Evolutionary conservation across 2,888 invertebrate species (phyloP).

Genomic region (Zhuqinia jingwanae): DNA sequence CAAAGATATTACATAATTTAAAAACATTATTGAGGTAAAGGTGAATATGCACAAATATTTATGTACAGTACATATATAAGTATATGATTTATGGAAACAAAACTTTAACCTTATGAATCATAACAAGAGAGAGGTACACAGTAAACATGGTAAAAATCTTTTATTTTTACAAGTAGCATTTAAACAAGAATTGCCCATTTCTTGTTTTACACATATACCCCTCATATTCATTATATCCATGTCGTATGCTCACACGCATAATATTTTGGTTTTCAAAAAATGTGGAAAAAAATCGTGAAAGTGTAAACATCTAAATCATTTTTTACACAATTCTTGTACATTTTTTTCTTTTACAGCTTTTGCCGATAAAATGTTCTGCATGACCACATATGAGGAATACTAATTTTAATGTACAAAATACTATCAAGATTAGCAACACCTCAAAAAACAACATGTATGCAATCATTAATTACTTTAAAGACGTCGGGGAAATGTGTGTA

Average conservation of each 20-base stretch:
- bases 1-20: neutral
- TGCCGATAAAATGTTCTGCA: conserved; percentile 21
- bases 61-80: too few relatives aligned
- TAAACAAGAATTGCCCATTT: conserved; percentile 5
- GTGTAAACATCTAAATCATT: conserved; percentile 37
- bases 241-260: neutral
- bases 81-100: conserved; percentile 33
- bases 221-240: too few relatives aligned
- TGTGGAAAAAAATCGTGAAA: conserved; percentile 42
- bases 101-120: conserved; percentile 18
- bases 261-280: too few relatives aligned
- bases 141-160: too few relatives aligned
- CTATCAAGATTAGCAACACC: conserved; percentile 15
- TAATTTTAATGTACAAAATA: conserved; percentile 25
- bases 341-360: conserved; percentile 14
- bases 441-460: conserved; percentile 3
- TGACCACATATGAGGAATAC: conserved; percentile 41
- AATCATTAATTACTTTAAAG: conserved; percentile 42
- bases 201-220: neutral
- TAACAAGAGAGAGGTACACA: too few relatives aligned
- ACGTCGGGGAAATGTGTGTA: neutral
- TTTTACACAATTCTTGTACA: conserved; percentile 10
- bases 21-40: neutral
- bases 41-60: too few relatives aligned
- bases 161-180: too few relatives aligned